A percentile compares a stretch with the other conserved stretches of the same genome.
These are phyloP conservation scores for Apostichopus leukothele DNA, from an alignment of 53 echinoderm and acorn worm species.

Conservation along the genomic window DNA sequence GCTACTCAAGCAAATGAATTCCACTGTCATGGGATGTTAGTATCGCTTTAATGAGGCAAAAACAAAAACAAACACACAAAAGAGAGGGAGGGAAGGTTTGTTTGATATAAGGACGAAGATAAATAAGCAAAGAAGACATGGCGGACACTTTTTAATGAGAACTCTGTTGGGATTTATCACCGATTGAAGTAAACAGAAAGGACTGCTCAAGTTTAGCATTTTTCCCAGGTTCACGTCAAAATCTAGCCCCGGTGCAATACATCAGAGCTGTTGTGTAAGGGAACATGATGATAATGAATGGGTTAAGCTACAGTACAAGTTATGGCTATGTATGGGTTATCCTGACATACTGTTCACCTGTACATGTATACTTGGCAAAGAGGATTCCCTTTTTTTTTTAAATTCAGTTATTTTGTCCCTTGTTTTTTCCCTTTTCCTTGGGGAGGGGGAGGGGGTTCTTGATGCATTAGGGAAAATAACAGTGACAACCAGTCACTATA, in stretches of 20 bases:
- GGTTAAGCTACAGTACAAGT: not conserved
- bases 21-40: too few relatives aligned
- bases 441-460: too few relatives aligned
- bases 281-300: not conserved
- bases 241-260: not conserved
- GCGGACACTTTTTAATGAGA: slow-evolving; percentile 3
- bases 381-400: too few relatives aligned
- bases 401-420: too few relatives aligned
- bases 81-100: not conserved
- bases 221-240: not conserved
- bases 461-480: too few relatives aligned
- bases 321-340: not conserved
- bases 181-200: not conserved
- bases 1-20: too few relatives aligned
- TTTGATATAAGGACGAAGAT: not conserved
- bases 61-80: too few relatives aligned
- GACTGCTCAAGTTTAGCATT: not conserved
- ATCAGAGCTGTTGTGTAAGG: not conserved
- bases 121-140: not conserved
- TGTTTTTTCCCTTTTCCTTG: too few relatives aligned
- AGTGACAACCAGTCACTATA: too few relatives aligned
- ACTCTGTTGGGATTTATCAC: not conserved
- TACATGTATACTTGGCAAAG: too few relatives aligned
- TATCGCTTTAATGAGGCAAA: too few relatives aligned
- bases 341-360: too few relatives aligned